Evolutionary conservation across 1,140 invertebrate genomes (phyloP), one percentile per base, ranked within the genome.

Genomic region (Caenorhabditis latens): DNA sequence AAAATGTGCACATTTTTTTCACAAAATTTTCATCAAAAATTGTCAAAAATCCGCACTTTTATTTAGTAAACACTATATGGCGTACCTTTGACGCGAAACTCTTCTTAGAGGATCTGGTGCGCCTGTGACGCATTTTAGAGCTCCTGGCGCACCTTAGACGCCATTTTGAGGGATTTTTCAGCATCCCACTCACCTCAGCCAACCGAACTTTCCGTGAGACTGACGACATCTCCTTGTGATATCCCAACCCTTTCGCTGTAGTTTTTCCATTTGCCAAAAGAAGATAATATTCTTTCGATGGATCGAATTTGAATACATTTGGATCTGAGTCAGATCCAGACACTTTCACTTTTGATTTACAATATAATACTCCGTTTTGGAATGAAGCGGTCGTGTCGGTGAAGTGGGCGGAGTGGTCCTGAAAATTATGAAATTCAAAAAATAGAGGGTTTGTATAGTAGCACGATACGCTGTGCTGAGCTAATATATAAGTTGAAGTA

Each of bases 251-350:
- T 75, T 48, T 75, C 5, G 67, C 67, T 24, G 67, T 75, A 1
- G 67, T 75, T 75, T 75, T 75, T 46, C 67, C 67, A 46, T 75
- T 75, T n/a, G 67, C 67, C 40, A 75, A 19, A 46, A 75, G 67
- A 1, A 75, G 19, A 75, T 75, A 19, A 48, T 75, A 75, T 0
- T 75, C 42, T 46, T 11, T 46, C 4, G 67, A 75, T 13, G 67
- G 67, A 19, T 75, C 67, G 24, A 19, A 48, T 46, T 48, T 75
- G 43, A 75, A 75, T 6, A 75, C 67, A n/a, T 75, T 75, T 7
- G 42, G 16, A 19, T 75, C 19, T 46, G 16, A 42, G 9, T 42
- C 46, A 46, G 67, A 75, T 46, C 67, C 67, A 5, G 67, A n/a
- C 43, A 75, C 67, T 46, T 75, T 75, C 13, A 75, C 43, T 19